Conservation (phyloP, 2,113 vertebrate genomes). For the Notarius lentiginosus region DNA sequence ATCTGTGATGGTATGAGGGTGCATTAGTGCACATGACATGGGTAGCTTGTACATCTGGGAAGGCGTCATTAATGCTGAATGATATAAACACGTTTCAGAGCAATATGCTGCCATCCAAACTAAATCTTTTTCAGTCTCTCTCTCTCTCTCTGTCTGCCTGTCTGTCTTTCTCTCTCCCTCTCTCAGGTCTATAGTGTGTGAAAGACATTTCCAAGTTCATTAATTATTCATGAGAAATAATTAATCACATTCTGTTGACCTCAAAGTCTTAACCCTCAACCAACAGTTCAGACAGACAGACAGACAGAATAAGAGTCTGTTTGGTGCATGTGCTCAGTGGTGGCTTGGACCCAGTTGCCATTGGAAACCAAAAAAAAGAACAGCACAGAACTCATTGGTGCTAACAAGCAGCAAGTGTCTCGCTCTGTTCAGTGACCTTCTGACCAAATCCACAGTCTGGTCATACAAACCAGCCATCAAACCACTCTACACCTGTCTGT, state of each 20-base stretch:
- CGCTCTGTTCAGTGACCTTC: neutral
- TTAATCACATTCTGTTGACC: conserved; percentile 12
- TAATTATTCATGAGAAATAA: neutral
- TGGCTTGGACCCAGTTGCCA: conserved; percentile 16
- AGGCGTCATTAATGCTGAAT: too few species aligned
- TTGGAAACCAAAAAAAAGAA: conserved; percentile 10
- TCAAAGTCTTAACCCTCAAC: neutral
- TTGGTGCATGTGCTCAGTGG: neutral
- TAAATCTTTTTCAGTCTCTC: too few species aligned
- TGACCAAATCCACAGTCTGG: neutral
- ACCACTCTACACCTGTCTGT: neutral
- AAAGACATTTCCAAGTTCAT: neutral
- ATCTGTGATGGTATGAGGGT: too few species aligned
- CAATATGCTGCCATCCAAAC: too few species aligned
- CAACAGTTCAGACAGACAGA: neutral
- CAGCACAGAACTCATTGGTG: neutral
- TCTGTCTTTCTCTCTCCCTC: neutral
- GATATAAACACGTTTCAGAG: too few species aligned
- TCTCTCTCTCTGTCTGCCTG: too few species aligned
- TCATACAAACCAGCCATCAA: neutral
- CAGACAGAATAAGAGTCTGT: neutral
- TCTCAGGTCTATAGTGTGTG: neutral
- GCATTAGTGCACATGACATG: too few species aligned
- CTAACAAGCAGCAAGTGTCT: conserved; percentile 22
- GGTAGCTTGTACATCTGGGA: too few species aligned